These are phyloP conservation scores for Myiopsitta monachus DNA, from an alignment of 2,113 vertebrate genomes.

Conservation along the genomic window DNA sequence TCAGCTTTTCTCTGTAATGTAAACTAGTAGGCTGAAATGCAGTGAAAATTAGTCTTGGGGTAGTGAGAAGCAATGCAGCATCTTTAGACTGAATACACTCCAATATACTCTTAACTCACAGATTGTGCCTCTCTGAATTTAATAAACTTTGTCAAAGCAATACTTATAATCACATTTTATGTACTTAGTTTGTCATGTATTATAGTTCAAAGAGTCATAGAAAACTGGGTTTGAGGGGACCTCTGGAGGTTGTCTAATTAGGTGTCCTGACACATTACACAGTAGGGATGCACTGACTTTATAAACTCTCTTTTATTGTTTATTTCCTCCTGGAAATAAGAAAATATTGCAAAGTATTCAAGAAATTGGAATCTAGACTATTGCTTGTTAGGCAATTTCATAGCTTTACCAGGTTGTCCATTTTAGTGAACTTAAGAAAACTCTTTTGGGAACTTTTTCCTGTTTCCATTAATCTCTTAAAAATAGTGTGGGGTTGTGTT, in stretches of 20 bases:
- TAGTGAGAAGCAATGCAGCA: not conserved
- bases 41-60: not conserved
- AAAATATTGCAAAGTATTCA: not conserved
- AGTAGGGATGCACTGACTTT: not conserved
- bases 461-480: not conserved
- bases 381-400: not conserved
- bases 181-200: not conserved
- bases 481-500: not conserved
- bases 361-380: not conserved
- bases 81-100: not conserved
- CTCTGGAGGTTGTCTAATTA: not conserved
- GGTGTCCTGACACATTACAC: not conserved
- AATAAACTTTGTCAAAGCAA: not conserved
- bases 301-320: not conserved
- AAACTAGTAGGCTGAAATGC: not conserved
- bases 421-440: not conserved
- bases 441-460: not conserved
- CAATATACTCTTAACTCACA: not conserved
- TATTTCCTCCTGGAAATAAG: not conserved
- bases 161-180: not conserved
- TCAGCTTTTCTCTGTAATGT: not conserved
- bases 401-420: not conserved
- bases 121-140: not conserved
- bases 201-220: not conserved
- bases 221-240: not conserved